Evolutionary conservation across 2,797 vertebrate genomes (phyloP), one percentile per base, ranked within the genome.

Genomic region (Todus mexicanus): DNA sequence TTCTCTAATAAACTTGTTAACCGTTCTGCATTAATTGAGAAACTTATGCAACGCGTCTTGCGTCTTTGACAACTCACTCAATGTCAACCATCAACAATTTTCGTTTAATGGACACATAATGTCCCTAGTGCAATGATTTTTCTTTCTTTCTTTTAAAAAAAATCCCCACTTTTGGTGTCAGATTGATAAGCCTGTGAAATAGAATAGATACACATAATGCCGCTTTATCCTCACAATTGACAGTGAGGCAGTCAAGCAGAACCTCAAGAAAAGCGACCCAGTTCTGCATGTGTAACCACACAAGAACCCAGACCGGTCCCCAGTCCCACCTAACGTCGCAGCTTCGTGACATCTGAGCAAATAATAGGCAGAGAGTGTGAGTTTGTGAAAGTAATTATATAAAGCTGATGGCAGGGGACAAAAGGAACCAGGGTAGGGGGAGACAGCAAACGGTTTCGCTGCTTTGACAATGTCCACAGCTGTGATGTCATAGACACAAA

Each of bases 401-500:
- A 82, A 95, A 95, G 94, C 97, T 97, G 95, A 94, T 84, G 93
- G 89, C 93, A 92, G 94, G 83, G 96, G 94, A 97, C 71, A 74
- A 90, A 95, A 92, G 60, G 84, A 80, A 78, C 60, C 29, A 79
- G 70, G 45, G n/a, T 64, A 43, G 77, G 72, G 68, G 61, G 69
- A 77, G 72, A 89, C 25, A 77, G 77, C 6, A 17, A 83, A 88
- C 9, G 40, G 94, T 94, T 78, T 90, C 90, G 77, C 75, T 25
- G 69, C 96, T 95, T 90, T 89, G 87, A 96, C 97, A 96, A 92
- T 95, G 92, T 89, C 76, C 96, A 92, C 95, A 97, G 96, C 97
- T 96, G 97, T 98, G 98, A 98, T 98, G 98, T 98, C 98, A 98
- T 94, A 53, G 87, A 74, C 96, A 97, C 97, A 95, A 96, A 97